Conservation (phyloP, 2,888 invertebrate genomes). For the Laothoe populi region DNA sequence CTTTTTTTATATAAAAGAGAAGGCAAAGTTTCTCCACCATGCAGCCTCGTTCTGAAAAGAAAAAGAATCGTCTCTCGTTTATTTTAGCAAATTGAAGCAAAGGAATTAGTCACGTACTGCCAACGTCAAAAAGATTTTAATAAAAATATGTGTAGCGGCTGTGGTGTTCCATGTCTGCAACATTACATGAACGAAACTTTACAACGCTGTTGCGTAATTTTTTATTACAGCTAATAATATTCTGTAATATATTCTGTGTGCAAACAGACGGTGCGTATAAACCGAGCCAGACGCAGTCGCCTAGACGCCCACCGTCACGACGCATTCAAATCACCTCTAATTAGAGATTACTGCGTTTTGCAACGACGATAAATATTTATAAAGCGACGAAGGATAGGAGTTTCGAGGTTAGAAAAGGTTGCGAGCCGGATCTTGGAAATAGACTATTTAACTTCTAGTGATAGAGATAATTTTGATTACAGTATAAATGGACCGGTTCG, state of each 20-base stretch:
- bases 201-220: slow-evolving; percentile 8
- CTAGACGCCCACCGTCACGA: slow-evolving; percentile 25
- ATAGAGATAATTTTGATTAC: no score
- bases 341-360: slow-evolving; percentile 25
- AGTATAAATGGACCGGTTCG: no score
- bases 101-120: not conserved
- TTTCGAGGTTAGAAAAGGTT: slow-evolving; percentile 22
- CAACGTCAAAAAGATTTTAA: not conserved
- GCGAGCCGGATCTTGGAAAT: slow-evolving; percentile 9
- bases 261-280: slow-evolving; percentile 11
- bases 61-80: not conserved
- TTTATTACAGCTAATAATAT: slow-evolving; percentile 16
- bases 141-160: not conserved
- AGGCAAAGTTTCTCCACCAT: no score
- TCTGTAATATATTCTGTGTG: not conserved
- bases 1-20: no score
- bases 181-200: not conserved
- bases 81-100: not conserved
- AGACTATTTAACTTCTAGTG: not conserved
- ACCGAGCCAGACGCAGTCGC: slow-evolving; percentile 17
- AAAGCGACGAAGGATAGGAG: slow-evolving; percentile 14
- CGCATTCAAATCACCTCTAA: slow-evolving; percentile 26
- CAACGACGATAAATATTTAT: slow-evolving; percentile 27
- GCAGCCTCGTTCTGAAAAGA: no score
- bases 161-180: not conserved